phyloP scores from a whole-genome alignment of 2,113 vertebrate species.

The Gallinago undulata region DNA sequence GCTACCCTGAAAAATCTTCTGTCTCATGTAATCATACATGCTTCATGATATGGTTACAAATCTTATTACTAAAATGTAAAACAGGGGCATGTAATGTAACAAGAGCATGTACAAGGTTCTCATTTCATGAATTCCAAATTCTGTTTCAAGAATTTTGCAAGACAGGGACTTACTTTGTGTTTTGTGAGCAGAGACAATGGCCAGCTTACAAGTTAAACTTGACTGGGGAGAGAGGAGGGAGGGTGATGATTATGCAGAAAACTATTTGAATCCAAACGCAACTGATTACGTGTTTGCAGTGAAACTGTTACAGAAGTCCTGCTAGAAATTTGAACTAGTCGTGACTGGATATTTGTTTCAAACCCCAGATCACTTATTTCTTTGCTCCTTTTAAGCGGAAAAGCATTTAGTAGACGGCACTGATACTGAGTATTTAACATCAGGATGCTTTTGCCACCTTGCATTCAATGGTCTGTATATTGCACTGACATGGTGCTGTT shows the following conservation, averaged over 20 bases:
- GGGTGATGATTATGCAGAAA: background rate
- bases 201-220: background rate
- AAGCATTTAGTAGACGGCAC: background rate
- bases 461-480: background rate
- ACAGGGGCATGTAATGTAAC: fast-evolving
- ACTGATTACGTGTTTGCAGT: background rate
- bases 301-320: background rate
- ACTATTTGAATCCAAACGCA: background rate
- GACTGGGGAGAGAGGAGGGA: background rate
- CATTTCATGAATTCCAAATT: background rate
- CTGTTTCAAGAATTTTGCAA: background rate
- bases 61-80: background rate
- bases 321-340: background rate
- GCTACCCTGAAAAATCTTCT: background rate
- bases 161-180: background rate
- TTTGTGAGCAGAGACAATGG: background rate
- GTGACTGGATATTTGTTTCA: background rate
- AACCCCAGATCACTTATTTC: background rate
- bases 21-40: background rate
- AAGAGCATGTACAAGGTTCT: background rate
- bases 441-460: background rate
- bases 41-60: background rate
- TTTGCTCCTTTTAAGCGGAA: fast-evolving
- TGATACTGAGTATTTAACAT: background rate
- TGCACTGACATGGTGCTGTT: background rate